Conservation (phyloP, 1,140 invertebrate species). For the Drosophila tropicalis region DNA sequence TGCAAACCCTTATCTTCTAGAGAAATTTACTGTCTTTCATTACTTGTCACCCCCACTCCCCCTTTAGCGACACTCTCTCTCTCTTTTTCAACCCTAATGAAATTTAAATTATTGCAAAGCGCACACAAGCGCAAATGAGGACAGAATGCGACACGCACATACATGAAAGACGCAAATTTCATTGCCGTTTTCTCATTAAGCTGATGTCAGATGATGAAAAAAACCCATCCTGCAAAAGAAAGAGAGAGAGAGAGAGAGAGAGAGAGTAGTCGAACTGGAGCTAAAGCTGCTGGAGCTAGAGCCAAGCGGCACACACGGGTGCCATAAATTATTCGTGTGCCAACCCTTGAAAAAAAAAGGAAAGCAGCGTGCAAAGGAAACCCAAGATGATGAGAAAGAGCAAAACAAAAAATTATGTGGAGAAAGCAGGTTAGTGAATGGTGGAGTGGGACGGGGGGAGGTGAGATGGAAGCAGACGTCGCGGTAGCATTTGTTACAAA, state of each 20-base stretch:
- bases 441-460: background rate
- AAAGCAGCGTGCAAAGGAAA: slow-evolving; percentile 19
- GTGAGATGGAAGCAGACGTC: slow-evolving; percentile 1
- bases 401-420: background rate
- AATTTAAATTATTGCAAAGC: slow-evolving; percentile 65
- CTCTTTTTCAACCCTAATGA: slow-evolving; percentile 26
- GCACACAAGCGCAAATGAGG: slow-evolving; percentile 67
- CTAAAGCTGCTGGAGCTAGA: slow-evolving; percentile 23
- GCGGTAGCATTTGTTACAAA: slow-evolving; percentile 71
- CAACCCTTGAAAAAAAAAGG: slow-evolving; percentile 67
- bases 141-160: slow-evolving; percentile 49
- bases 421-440: background rate
- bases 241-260: slow-evolving; percentile 19
- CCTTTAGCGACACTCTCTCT: background rate
- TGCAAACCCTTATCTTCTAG: background rate
- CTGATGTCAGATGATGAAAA: slow-evolving; percentile 56
- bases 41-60: no score
- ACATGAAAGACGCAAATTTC: slow-evolving; percentile 63
- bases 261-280: slow-evolving; percentile 23
- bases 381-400: slow-evolving; percentile 9
- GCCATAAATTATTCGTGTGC: slow-evolving; percentile 69
- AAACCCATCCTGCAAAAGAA: background rate
- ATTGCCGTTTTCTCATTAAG: slow-evolving; percentile 73
- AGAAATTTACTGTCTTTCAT: background rate
- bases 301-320: slow-evolving; percentile 50